phyloP scores from a whole-genome alignment of 2,888 invertebrate genomes.

The Dryadula phaetusa region DNA sequence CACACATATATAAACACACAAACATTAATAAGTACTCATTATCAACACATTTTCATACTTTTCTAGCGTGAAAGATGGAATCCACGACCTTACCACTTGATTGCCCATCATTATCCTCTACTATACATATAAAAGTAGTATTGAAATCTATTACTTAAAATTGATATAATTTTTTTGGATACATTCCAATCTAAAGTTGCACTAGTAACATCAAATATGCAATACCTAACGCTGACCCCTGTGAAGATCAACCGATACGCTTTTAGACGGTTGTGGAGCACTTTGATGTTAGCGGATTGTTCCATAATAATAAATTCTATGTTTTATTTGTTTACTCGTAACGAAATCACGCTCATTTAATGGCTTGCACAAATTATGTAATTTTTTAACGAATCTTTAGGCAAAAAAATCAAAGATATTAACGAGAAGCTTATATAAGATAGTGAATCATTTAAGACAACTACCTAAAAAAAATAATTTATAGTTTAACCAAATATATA shows the following conservation, averaged over 20 bases:
- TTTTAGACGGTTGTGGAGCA: slow-evolving; percentile 4
- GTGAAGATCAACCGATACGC: slow-evolving; percentile 14
- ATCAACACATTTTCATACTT: not conserved
- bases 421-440: too few relatives aligned
- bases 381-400: not conserved
- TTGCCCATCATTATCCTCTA: not conserved
- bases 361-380: not conserved
- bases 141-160: not conserved
- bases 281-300: not conserved
- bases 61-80: not conserved
- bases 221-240: slow-evolving; percentile 16
- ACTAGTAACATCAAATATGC: not conserved
- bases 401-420: too few relatives aligned
- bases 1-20: too few relatives aligned
- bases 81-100: not conserved
- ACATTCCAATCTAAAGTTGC: not conserved
- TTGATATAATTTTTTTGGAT: not conserved
- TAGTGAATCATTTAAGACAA: too few relatives aligned
- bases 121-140: not conserved
- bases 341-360: not conserved
- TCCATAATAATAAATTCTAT: slow-evolving; percentile 17
- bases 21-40: too few relatives aligned
- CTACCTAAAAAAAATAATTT: too few relatives aligned
- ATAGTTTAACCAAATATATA: too few relatives aligned
- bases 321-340: slow-evolving; percentile 8